Evolutionary conservation across 2,113 vertebrate genomes (phyloP), one percentile per base, ranked within the genome.

Genomic region (Nyctereutes procyonoides): DNA sequence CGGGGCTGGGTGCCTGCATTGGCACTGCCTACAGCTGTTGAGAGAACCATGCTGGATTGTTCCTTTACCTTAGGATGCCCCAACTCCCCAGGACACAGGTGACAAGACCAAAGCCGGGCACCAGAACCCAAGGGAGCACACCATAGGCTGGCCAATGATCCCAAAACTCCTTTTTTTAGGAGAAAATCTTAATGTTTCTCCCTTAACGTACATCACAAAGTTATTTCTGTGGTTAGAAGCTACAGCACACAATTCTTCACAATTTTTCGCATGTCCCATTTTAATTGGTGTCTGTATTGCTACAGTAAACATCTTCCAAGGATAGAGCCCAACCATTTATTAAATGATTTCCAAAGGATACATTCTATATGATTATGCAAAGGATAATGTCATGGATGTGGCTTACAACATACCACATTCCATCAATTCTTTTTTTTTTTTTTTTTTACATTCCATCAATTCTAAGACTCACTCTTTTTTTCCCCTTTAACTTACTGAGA

Each of bases 401-500:
- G 19, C 24, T 93, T 28, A 58, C 17, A 38, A 90, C 20, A 83
- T 14, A 38, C 0, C 1, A 13, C 12, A 93, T 62, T 83, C 88
- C 62, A 93, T 63, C 67, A 88, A 22, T 77, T 81, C 65, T 97
- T 8, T 43, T 43, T 43, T 7, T 43, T 43, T 43, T 43, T 43
- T 43, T 43, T 43, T 43, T 43, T 43, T 43, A 13, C 12, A 93
- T 62, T 83, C 88, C 56, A 93, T 63, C 67, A 90, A 22, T 77
- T 81, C 65, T 97, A 71, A 77, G 81, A 95, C 20, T 65, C 30
- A 15, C 14, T 55, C 55, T 51, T 94, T 92, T 93, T 69, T 43
- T 28, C 74, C 28, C 71, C 79, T 85, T 79, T 76, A 81, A 81
- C 58, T 91, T 65, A n/a, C 12, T 86, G 35, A 91, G 93, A 90